Evolutionary conservation across 1,140 invertebrate genomes (phyloP).

Genomic region (Drosophila ananassae): DNA sequence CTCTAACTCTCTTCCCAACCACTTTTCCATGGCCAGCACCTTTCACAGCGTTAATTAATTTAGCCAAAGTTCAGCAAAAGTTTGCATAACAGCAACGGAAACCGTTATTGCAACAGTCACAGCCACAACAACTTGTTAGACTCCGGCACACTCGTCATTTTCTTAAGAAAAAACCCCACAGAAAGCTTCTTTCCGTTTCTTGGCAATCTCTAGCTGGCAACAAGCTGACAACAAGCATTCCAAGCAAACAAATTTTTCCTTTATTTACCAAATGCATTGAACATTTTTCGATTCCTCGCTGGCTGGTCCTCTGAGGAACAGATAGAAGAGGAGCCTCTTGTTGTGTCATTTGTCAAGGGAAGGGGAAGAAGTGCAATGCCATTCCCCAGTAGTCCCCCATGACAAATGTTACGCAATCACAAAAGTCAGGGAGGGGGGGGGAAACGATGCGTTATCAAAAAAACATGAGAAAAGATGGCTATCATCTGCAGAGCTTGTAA

Average conservation of each 20-base stretch:
- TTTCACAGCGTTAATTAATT: constrained; percentile 65
- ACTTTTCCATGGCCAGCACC: neutral
- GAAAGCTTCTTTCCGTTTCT: constrained; percentile 12
- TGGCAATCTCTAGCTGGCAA: constrained; percentile 42
- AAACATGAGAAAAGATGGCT: neutral
- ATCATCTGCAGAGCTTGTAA: neutral
- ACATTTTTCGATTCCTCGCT: constrained; percentile 41
- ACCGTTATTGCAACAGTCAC: constrained; percentile 60
- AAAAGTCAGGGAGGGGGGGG: constrained; percentile 17
- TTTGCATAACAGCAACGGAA: constrained; percentile 67
- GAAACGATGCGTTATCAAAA: neutral
- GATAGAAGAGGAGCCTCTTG: constrained; percentile 18
- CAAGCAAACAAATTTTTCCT: constrained; percentile 37
- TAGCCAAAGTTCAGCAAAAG: constrained; percentile 63
- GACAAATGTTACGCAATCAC: constrained; percentile 68
- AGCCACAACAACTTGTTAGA: constrained; percentile 60
- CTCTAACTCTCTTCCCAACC: no score
- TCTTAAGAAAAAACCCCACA: constrained; percentile 29
- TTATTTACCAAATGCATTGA: constrained; percentile 68
- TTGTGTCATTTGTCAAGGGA: constrained; percentile 65
- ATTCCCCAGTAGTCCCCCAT: constrained; percentile 38
- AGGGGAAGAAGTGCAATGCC: constrained; percentile 5
- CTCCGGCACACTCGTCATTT: constrained; percentile 66
- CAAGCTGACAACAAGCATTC: constrained; percentile 62
- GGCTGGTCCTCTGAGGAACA: neutral